Evolutionary conservation across 2,797 vertebrate species (phyloP), one percentile per base, ranked within the genome.

Genomic region (Xenentodon cancila): DNA sequence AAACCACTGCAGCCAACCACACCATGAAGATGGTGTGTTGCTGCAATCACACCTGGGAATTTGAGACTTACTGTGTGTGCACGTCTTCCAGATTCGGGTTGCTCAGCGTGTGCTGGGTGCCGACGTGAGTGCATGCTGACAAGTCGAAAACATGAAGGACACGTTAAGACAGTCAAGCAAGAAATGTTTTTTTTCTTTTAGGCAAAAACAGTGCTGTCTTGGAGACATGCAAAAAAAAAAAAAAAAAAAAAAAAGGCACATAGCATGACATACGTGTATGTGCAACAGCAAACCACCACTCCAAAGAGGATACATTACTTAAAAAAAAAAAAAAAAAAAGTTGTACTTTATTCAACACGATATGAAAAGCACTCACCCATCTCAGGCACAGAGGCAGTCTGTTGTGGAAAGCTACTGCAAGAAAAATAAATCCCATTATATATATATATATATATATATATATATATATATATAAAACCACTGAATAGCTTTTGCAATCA

Each of bases 61-160:
- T 37, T 34, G 4, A 56, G 32, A 78, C 92, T 92, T 77, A 94
- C 93, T 89, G 91, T 5, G 80, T 84, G 45, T 91, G 80, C 4
- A 80, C 54, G 22, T 89, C 88, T 45, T 93, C 88, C 68, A 75
- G 54, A 70, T 68, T 89, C 76, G 82, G 77, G 20, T 84, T 81
- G 20, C 77, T 79, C 40, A 79, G 62, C 8, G 80, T 79, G 59
- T 85, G 84, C 56, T 77, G 87, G 73, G 71, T 45, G 6, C 50
- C 47, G 8, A 64, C 69, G 34, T 87, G 59, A 32, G 64, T 61
- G 17, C 77, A 64, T 20, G 81, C 93, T 93, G 84, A 61, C 46
- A 75, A 18, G 55, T 52, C 0, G 7, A 69, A 61, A 53, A 68
- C 53, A 56, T 60, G 19, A 68, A 68, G 71, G 64, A 53, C 60